phyloP scores from a whole-genome alignment of 2,888 invertebrate genomes.

The Macrosiphum euphorbiae region DNA sequence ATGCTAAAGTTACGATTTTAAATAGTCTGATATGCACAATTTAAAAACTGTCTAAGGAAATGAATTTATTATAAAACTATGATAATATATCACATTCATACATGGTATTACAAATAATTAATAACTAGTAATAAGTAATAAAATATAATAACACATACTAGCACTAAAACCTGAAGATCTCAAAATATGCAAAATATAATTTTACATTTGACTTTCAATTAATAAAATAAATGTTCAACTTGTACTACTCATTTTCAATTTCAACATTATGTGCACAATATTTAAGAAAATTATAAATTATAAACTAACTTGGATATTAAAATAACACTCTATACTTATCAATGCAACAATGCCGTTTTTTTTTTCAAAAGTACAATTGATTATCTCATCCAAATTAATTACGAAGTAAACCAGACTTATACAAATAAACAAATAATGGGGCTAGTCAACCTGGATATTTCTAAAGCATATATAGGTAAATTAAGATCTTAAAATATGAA shows the following conservation, averaged over 20 bases:
- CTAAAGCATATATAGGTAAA: neutral
- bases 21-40: neutral
- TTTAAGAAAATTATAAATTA: no score
- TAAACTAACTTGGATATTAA: no score
- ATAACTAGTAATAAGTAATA: neutral
- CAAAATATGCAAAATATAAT: neutral
- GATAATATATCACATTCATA: neutral
- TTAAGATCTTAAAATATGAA: neutral
- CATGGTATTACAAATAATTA: neutral
- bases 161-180: neutral
- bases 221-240: neutral
- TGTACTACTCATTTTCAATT: neutral
- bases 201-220: neutral
- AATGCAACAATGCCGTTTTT: no score
- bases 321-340: no score
- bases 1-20: neutral
- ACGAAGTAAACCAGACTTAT: no score
- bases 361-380: no score
- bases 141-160: neutral
- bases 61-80: neutral
- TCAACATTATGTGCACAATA: neutral
- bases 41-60: neutral
- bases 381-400: no score
- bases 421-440: no score
- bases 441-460: no score